Percentiles rank a stretch among this genome's conserved stretches.
Conservation (phyloP, 2,113 vertebrate genomes). For the Chauna torquata region DNA sequence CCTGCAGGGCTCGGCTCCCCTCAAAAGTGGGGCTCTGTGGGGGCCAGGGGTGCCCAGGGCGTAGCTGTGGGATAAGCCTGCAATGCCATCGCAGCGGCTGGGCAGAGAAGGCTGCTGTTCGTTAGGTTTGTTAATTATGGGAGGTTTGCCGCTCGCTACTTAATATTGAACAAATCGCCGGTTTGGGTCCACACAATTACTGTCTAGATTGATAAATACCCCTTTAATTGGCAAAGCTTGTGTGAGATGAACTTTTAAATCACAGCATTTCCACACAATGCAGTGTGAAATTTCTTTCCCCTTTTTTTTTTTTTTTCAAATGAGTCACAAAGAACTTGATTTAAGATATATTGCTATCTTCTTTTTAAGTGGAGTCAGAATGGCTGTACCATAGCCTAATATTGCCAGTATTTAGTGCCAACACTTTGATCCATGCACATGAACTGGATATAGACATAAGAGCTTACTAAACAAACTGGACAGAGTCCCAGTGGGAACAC, state of each 20-base stretch:
- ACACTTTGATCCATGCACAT: slow-evolving; percentile 68
- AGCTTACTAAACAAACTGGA: slow-evolving; percentile 79
- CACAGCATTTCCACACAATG: slow-evolving; percentile 55
- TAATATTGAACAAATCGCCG: slow-evolving; percentile 58
- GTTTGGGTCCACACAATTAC: slow-evolving; percentile 53
- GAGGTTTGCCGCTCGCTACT: slow-evolving; percentile 50
- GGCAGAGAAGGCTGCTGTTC: not conserved
- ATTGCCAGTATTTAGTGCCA: slow-evolving; percentile 52
- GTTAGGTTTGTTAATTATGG: slow-evolving; percentile 50
- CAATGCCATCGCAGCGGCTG: not conserved
- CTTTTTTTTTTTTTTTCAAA: not conserved
- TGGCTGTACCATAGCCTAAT: slow-evolving; percentile 20
- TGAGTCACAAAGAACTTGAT: not conserved
- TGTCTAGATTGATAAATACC: slow-evolving; percentile 53
- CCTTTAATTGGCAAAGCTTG: slow-evolving; percentile 63
- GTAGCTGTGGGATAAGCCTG: accelerated
- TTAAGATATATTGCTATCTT: slow-evolving; percentile 46
- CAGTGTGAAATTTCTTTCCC: slow-evolving; percentile 63
- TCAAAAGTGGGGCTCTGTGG: too few species aligned
- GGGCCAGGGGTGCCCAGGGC: not conserved
- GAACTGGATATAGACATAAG: slow-evolving; percentile 75
- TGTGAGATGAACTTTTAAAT: slow-evolving; percentile 65
- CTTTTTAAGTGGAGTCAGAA: slow-evolving; percentile 53
- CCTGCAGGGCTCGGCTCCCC: too few species aligned
- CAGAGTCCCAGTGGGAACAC: slow-evolving; percentile 73